Percentiles rank a stretch among this genome's conserved stretches.
Evolutionary conservation across 2,797 vertebrate species (phyloP).

Genomic region (Thunnus albacares): DNA sequence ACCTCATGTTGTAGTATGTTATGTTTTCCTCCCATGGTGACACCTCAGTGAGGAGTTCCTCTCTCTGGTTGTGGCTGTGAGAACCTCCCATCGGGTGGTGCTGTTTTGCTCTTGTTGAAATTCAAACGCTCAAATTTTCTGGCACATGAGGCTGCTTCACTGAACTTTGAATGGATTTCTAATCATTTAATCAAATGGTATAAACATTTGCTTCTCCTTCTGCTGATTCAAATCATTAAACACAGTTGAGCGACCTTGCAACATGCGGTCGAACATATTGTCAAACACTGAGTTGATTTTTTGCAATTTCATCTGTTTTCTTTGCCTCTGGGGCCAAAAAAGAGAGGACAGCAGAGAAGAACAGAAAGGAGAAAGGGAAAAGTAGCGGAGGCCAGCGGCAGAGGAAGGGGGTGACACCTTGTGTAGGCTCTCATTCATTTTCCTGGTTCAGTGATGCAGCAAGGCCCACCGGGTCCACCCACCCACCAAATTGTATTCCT

Average conservation of each 20-base stretch:
- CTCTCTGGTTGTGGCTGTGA: conserved; percentile 44
- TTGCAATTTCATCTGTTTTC: conserved; percentile 21
- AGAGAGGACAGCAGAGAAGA: not conserved
- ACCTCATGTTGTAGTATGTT: conserved; percentile 22
- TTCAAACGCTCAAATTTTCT: conserved; percentile 41
- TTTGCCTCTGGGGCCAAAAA: conserved; percentile 6
- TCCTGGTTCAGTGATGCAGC: conserved; percentile 79
- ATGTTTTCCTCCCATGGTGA: conserved; percentile 48
- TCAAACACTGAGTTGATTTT: conserved; percentile 20
- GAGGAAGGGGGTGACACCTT: conserved; percentile 66
- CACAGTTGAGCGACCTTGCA: conserved; percentile 2
- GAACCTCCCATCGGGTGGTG: conserved; percentile 71
- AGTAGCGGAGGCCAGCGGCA: conserved; percentile 34
- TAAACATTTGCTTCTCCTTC: conserved; percentile 37
- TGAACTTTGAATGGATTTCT: conserved; percentile 60
- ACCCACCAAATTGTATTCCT: conserved; percentile 77
- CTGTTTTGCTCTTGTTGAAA: conserved; percentile 69
- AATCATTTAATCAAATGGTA: conserved; percentile 47
- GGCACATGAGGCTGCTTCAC: conserved; percentile 47
- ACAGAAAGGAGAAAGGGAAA: conserved; percentile 31
- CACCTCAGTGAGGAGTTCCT: conserved; percentile 19
- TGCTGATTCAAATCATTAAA: conserved; percentile 38
- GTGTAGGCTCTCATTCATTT: conserved; percentile 77
- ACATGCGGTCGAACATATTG: conserved; percentile 23
- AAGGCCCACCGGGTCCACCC: conserved; percentile 78